Percentiles rank a stretch among this genome's conserved stretches.
These are phyloP conservation scores for Poecilia wingei DNA, from an alignment of 2,797 vertebrate genomes.

Conservation along the genomic window DNA sequence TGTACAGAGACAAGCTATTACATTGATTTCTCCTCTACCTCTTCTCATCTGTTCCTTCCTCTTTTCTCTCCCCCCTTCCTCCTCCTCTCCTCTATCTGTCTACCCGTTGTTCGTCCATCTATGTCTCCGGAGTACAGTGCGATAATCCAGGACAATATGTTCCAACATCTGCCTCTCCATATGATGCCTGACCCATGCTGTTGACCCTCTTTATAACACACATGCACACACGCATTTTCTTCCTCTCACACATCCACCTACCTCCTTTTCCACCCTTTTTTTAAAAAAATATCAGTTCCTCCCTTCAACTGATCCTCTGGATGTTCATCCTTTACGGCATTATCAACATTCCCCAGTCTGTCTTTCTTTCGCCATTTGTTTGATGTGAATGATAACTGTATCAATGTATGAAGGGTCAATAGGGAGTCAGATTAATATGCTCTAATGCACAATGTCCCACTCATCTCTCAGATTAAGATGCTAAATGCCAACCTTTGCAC, in stretches of 20 bases:
- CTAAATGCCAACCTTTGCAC: constrained; percentile 72
- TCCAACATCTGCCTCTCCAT: constrained; percentile 94
- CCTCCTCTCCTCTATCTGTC: constrained; percentile 35
- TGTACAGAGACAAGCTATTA: constrained; percentile 38
- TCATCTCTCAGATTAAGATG: constrained; percentile 75
- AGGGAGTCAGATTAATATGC: constrained; percentile 70
- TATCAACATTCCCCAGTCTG: constrained; percentile 40
- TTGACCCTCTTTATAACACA: constrained; percentile 87
- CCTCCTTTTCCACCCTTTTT: constrained; percentile 31
- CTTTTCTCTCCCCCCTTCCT: constrained; percentile 21
- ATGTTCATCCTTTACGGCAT: constrained; percentile 72
- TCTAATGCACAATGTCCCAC: constrained; percentile 78
- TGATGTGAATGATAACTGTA: constrained; percentile 58
- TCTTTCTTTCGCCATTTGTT: constrained; percentile 54
- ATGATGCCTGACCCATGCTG: constrained; percentile 86
- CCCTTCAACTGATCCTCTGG: constrained; percentile 57
- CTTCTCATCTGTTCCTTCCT: constrained; percentile 50
- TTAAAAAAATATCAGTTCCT: constrained; percentile 48
- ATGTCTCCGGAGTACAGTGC: constrained; percentile 74
- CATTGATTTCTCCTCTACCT: constrained; percentile 72
- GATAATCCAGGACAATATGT: constrained; percentile 91
- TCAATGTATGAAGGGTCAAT: constrained; percentile 75
- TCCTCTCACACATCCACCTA: constrained; percentile 38
- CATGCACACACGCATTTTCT: constrained; percentile 24
- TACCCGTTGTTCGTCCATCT: constrained; percentile 59